These are phyloP conservation scores for Macrosiphum euphorbiae DNA, from an alignment of 2,888 invertebrate species.

Conservation along the genomic window DNA sequence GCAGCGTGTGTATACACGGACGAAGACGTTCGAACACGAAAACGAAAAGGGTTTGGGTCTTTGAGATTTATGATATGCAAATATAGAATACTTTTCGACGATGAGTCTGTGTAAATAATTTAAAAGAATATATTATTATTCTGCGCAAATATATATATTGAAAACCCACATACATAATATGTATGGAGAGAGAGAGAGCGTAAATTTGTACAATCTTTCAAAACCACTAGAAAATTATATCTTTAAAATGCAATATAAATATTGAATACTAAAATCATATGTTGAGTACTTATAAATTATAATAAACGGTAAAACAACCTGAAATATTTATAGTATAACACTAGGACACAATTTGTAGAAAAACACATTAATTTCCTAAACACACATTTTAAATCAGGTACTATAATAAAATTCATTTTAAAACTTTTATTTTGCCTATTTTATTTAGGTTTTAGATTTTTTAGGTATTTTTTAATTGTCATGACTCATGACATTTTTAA, in stretches of 20 bases:
- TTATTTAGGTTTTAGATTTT: not conserved
- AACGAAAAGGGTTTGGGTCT: not conserved
- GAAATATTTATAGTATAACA: not conserved
- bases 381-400: not conserved
- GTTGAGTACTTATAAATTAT: not conserved
- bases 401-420: not conserved
- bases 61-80: slow-evolving; percentile 8
- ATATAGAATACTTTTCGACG: not conserved
- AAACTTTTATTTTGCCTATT: not conserved
- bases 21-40: not conserved
- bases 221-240: not conserved
- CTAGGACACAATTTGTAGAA: not conserved
- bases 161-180: not conserved
- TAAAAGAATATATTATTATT: not conserved
- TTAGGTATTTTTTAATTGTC: not conserved
- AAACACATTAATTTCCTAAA: not conserved
- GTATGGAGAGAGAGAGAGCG: not conserved
- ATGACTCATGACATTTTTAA: too few relatives aligned
- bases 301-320: not conserved
- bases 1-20: not conserved
- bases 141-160: not conserved
- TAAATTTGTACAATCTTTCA: not conserved
- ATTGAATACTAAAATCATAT: not conserved
- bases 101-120: slow-evolving; percentile 21
- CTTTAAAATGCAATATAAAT: not conserved